Evolutionary conservation across 2,888 invertebrate genomes (phyloP).

Genomic region (Eurois occulta): DNA sequence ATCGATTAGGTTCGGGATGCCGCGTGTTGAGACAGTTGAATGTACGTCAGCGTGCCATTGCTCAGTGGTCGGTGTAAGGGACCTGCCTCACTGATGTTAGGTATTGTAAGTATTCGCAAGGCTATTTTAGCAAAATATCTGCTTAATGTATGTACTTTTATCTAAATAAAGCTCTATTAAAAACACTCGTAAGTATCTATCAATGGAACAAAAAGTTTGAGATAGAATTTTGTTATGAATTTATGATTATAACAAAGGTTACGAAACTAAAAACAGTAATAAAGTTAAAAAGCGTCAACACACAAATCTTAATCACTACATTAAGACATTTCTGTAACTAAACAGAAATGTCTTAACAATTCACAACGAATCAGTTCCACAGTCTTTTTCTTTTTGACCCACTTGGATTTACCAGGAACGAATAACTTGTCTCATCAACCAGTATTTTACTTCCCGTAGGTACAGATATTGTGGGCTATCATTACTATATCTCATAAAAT

Average conservation of each 20-base stretch:
- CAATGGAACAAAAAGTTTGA: background rate
- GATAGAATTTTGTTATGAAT: background rate
- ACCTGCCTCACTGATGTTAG: background rate
- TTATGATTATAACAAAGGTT: background rate
- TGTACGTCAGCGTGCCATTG: slow-evolving; percentile 48
- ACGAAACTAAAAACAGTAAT: background rate
- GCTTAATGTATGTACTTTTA: background rate
- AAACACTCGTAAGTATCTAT: background rate
- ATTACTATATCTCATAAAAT: background rate
- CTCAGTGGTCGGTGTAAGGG: slow-evolving; percentile 37
- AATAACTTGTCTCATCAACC: background rate
- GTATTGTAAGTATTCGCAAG: background rate
- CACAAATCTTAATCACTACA: background rate
- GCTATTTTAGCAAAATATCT: background rate
- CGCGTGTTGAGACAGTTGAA: slow-evolving; percentile 28
- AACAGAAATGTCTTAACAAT: background rate
- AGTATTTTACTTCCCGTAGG: background rate
- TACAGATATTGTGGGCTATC: background rate
- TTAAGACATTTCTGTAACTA: too few relatives aligned
- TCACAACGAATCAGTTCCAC: background rate
- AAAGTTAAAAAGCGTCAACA: background rate
- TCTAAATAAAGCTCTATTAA: background rate
- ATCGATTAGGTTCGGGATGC: slow-evolving; percentile 54
- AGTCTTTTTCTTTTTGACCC: background rate
- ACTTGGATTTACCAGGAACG: background rate